phyloP scores from a whole-genome alignment of 2,797 vertebrate genomes.

The Enteromius trimaculatus region DNA sequence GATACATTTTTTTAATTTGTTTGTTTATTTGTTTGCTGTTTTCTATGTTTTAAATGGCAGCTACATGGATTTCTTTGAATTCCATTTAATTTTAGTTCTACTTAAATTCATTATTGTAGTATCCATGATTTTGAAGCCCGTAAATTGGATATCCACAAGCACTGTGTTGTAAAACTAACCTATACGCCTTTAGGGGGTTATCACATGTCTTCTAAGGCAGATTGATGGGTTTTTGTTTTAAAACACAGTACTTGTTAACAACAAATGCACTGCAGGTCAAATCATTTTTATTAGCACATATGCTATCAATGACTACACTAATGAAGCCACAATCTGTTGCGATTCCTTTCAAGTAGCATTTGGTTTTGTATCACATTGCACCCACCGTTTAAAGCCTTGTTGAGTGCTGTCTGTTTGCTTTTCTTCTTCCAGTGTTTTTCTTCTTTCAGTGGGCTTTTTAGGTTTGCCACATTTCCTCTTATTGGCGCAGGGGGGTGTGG shows the following conservation, averaged over 20 bases:
- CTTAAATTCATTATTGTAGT: background rate
- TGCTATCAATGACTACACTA: background rate
- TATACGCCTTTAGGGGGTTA: too few relatives aligned
- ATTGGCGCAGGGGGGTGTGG: slow-evolving; percentile 29
- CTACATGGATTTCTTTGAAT: background rate
- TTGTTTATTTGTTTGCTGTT: background rate
- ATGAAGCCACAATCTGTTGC: slow-evolving; percentile 6
- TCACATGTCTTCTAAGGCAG: too few relatives aligned
- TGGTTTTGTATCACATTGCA: slow-evolving; percentile 23
- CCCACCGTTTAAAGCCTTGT: slow-evolving; percentile 26
- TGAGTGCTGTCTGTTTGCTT: slow-evolving; percentile 46
- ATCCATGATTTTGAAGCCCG: too few relatives aligned
- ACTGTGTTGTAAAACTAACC: too few relatives aligned
- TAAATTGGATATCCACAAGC: too few relatives aligned
- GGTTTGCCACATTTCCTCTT: slow-evolving; percentile 39
- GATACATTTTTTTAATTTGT: background rate
- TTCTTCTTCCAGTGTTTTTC: slow-evolving; percentile 15
- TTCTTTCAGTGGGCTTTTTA: slow-evolving; percentile 40
- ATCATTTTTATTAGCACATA: slow-evolving; percentile 9
- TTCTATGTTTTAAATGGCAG: background rate
- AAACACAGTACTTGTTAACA: too few relatives aligned
- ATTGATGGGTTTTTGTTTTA: too few relatives aligned
- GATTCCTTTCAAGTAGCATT: slow-evolving; percentile 14
- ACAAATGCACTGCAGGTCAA: background rate
- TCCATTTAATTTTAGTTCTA: background rate